Percentiles rank a stretch among this genome's conserved stretches.
Evolutionary conservation across 2,797 vertebrate species (phyloP).

Genomic region (Loris lydekkerianus): DNA sequence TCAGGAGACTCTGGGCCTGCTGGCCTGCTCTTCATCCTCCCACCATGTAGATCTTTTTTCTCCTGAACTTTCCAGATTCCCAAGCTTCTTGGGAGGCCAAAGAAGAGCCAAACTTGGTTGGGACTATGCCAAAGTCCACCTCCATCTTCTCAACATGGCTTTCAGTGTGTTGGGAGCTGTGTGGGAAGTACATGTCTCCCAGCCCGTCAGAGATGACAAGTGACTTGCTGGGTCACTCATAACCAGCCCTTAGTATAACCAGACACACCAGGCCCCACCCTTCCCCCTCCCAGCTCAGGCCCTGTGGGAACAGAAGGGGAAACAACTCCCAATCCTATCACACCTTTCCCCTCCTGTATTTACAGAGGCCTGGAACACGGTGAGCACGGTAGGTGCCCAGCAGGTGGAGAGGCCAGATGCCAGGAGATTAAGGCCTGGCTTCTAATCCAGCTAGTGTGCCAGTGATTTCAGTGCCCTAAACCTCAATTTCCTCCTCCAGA

Average conservation of each 20-base stretch:
- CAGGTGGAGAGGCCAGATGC: background rate
- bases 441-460: background rate
- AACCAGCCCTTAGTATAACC: background rate
- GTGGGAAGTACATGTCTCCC: background rate
- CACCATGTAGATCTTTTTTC: conserved; percentile 22
- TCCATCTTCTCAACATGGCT: background rate
- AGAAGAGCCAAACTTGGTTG: background rate
- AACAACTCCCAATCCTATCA: background rate
- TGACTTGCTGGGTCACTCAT: background rate
- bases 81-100: conserved; percentile 61
- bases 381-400: background rate
- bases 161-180: background rate
- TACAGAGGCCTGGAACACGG: background rate
- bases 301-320: too few species aligned
- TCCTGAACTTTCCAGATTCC: conserved; percentile 66
- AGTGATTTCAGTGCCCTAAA: background rate
- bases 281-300: background rate
- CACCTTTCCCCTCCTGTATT: background rate
- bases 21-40: background rate
- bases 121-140: conserved; percentile 27
- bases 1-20: background rate
- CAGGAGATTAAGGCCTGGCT: background rate
- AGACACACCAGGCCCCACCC: too few species aligned
- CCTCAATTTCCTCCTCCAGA: background rate
- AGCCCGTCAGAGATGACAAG: background rate